phyloP scores from a whole-genome alignment of 2,888 invertebrate genomes.

The Melieria picta region DNA sequence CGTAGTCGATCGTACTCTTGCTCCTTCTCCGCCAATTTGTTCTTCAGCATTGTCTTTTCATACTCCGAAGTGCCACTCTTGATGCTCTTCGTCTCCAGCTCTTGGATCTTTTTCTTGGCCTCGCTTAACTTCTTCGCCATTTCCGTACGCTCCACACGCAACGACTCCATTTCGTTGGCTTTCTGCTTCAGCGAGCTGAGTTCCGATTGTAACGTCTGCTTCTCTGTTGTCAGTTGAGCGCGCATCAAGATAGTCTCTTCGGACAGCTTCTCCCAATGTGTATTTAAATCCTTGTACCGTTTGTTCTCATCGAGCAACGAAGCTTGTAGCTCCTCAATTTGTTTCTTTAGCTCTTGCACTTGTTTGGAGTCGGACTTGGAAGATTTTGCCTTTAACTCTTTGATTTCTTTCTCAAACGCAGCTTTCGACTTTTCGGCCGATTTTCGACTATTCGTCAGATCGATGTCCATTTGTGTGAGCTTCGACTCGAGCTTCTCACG shows the following conservation, averaged over 20 bases:
- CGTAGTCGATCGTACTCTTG: slow-evolving; percentile 77
- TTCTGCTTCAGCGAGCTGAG: slow-evolving; percentile 55
- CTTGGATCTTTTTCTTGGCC: slow-evolving; percentile 57
- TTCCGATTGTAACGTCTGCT: slow-evolving; percentile 76
- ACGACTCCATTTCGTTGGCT: slow-evolving; percentile 56
- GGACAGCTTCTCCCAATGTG: slow-evolving; percentile 83
- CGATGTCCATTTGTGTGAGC: slow-evolving; percentile 71
- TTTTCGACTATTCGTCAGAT: slow-evolving; percentile 71
- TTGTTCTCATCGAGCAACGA: slow-evolving; percentile 75
- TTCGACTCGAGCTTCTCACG: slow-evolving; percentile 74
- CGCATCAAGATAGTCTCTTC: slow-evolving; percentile 87
- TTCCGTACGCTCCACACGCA: slow-evolving; percentile 60
- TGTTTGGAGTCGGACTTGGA: slow-evolving; percentile 73
- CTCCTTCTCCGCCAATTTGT: slow-evolving; percentile 78
- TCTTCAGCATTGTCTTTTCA: slow-evolving; percentile 76
- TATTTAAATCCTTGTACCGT: slow-evolving; percentile 82
- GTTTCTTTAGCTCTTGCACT: slow-evolving; percentile 70
- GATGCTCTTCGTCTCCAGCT: slow-evolving; percentile 58
- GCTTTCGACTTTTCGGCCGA: slow-evolving; percentile 74
- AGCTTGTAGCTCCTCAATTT: slow-evolving; percentile 73
- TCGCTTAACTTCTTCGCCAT: slow-evolving; percentile 57
- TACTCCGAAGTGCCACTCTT: slow-evolving; percentile 66
- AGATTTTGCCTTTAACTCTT: slow-evolving; percentile 77
- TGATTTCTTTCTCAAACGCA: slow-evolving; percentile 80
- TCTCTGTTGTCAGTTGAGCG: slow-evolving; percentile 83